Base-by-base conservation (phyloP, 2,888 invertebrate species). In the Cerastis leucographa region DNA sequence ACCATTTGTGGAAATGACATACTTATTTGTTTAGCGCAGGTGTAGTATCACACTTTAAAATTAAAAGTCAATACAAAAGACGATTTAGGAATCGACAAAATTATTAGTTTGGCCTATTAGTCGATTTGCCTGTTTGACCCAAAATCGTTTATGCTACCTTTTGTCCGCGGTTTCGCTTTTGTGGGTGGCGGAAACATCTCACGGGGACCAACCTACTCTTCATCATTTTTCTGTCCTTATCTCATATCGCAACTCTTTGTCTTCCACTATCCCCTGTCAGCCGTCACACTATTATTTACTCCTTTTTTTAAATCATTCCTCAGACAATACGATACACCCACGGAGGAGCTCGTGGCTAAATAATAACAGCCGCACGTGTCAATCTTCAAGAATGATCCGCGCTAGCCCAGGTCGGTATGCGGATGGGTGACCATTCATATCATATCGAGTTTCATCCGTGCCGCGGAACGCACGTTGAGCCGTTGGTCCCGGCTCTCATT, bases 1-100 rank as follows among this genome's bases (percentile, higher is more conserved):
- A 12, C 74, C 66, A 80, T 84, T 46, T 68, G 46, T 11, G 35
- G 44, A 70, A 66, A 73, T 29, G 1, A 64, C 46, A n/a, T 83
- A 67, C 54, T 61, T 49, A 46, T 65, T 70, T 49, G 56, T 59
- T 51, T 29, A 62, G 66, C 71, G 79, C 62, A 66, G 84, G 56
- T 44, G 71, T 67, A 14, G 7, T 6, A 1, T 51, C 29, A 61
- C 51, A 61, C 40, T 11, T 61, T 1, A 0, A 6, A 61, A 19
- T 64, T 61, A 59, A 29, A 61, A 40, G 6, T 51, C 70, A 46
- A 74, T 80, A 80, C 61, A 64, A 78, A 29, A 19, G 14, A 25
- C 25, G 19, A 49, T 61, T 25, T 46, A 44, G 29, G 62, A 64
- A 64, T 68, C 54, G 49, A 71, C 22, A 42, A 67, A 62, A 59